These are phyloP conservation scores for Aleiodes alternator DNA, from an alignment of 2,888 invertebrate species.

Conservation along the genomic window DNA sequence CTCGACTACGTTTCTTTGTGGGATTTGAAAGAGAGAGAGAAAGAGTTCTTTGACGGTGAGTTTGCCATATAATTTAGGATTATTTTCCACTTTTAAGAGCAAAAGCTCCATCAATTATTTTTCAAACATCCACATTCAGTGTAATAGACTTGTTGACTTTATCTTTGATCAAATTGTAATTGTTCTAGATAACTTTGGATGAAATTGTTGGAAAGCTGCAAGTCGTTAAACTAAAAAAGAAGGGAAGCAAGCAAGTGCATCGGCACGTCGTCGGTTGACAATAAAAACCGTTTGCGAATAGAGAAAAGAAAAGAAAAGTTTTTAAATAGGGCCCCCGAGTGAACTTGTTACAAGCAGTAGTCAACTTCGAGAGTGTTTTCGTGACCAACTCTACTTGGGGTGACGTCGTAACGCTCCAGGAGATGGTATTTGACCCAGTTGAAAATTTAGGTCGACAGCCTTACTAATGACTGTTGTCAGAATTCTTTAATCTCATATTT, in stretches of 20 bases:
- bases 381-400: constrained; percentile 39
- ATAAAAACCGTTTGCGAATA: not conserved
- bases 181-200: not conserved
- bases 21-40: constrained; percentile 18
- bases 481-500: not conserved
- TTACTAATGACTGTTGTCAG: not conserved
- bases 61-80: constrained; percentile 38
- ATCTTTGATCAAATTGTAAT: no score
- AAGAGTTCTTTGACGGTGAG: constrained; percentile 3
- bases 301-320: constrained; percentile 38
- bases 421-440: constrained; percentile 71
- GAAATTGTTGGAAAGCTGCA: not conserved
- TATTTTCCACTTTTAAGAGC: constrained; percentile 22
- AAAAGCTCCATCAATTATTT: constrained; percentile 3
- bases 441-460: constrained; percentile 45
- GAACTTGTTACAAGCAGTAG: constrained; percentile 19
- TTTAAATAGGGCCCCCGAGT: constrained; percentile 46
- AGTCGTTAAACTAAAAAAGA: not conserved
- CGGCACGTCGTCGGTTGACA: not conserved
- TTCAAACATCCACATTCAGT: not conserved
- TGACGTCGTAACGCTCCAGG: constrained; percentile 67
- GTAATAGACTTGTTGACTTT: no score
- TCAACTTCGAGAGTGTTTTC: constrained; percentile 40
- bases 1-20: constrained; percentile 32
- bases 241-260: not conserved